A percentile compares a stretch with the other conserved stretches of the same genome.
These are phyloP conservation scores for Oceanodroma leucorhoa DNA, from an alignment of 2,797 vertebrate species.

Conservation along the genomic window DNA sequence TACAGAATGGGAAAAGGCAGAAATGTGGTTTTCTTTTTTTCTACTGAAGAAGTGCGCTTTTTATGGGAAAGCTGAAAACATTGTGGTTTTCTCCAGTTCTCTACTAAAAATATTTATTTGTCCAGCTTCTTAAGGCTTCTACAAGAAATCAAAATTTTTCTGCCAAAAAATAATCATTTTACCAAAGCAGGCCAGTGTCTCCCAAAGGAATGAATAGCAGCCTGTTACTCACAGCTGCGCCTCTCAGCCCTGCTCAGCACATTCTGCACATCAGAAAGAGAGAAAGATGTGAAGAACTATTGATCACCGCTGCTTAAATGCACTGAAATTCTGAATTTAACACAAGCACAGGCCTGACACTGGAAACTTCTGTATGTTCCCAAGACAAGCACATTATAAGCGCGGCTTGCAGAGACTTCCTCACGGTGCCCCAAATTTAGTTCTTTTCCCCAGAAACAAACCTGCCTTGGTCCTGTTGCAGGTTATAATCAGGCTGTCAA, in stretches of 20 bases:
- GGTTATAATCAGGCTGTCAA: not conserved
- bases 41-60: not conserved
- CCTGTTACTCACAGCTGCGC: not conserved
- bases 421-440: not conserved
- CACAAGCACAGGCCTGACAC: not conserved
- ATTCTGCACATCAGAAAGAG: slow-evolving; percentile 7
- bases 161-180: not conserved
- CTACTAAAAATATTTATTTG: not conserved
- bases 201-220: slow-evolving; percentile 15
- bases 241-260: slow-evolving; percentile 15
- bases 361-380: not conserved
- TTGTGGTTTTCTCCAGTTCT: not conserved
- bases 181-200: not conserved
- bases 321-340: not conserved
- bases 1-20: not conserved
- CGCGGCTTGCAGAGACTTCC: not conserved
- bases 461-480: not conserved
- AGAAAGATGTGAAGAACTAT: slow-evolving; percentile 26
- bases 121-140: not conserved
- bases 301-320: slow-evolving; percentile 7
- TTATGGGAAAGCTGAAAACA: not conserved
- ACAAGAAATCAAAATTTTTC: not conserved
- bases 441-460: not conserved
- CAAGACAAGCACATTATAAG: not conserved
- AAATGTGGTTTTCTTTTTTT: not conserved